Conservation (phyloP, 2,113 vertebrate genomes). For the Caranx melampygus region DNA sequence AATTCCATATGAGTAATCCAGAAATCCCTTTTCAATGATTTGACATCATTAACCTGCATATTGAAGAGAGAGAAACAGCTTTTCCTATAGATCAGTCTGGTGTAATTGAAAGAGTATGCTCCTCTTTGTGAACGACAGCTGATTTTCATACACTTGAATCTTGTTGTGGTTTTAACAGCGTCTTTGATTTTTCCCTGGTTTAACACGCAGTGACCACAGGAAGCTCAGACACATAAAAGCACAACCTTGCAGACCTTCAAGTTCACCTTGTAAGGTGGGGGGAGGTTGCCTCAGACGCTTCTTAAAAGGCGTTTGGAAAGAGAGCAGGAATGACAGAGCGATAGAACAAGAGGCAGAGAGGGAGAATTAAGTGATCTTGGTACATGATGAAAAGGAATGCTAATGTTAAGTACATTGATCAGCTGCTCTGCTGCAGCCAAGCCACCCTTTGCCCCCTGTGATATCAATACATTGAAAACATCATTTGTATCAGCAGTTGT, state of each 20-base stretch:
- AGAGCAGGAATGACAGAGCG: constrained; percentile 56
- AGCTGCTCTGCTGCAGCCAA: constrained; percentile 77
- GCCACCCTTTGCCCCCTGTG: constrained; percentile 73
- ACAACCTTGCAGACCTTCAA: constrained; percentile 79
- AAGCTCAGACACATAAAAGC: constrained; percentile 77
- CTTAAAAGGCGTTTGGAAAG: constrained; percentile 75
- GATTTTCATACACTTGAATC: constrained; percentile 76
- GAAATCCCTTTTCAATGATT: constrained; percentile 68
- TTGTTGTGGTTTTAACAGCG: constrained; percentile 66
- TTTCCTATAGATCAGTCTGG: constrained; percentile 61
- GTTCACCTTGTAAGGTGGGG: constrained; percentile 86
- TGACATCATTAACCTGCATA: constrained; percentile 76
- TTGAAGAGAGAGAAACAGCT: constrained; percentile 41
- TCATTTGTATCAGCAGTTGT: constrained; percentile 96
- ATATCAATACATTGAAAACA: constrained; percentile 91
- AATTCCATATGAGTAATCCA: constrained; percentile 62
- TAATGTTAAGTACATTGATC: constrained; percentile 88
- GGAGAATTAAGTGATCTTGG: constrained; percentile 82
- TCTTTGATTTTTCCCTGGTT: constrained; percentile 76
- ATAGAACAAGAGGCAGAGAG: constrained; percentile 76
- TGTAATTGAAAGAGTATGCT: constrained; percentile 69
- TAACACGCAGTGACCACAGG: constrained; percentile 66
- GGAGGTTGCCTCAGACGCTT: constrained; percentile 67
- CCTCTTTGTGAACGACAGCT: constrained; percentile 68
- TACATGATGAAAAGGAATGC: constrained; percentile 87